phyloP scores from a whole-genome alignment of 2,113 vertebrate genomes.

The Hemiprocne comata region DNA sequence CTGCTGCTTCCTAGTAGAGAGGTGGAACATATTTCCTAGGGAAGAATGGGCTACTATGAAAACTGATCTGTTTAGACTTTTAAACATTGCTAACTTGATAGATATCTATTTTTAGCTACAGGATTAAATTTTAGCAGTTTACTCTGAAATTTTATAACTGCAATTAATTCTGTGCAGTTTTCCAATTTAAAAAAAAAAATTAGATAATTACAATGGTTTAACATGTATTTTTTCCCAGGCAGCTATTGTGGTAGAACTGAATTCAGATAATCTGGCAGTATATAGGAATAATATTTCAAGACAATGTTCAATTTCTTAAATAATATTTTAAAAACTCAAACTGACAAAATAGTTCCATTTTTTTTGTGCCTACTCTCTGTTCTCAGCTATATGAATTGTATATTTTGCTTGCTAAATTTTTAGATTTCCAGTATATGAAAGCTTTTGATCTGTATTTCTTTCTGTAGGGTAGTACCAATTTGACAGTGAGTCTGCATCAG shows the following conservation, averaged over 20 bases:
- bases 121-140: neutral
- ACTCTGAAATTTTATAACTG: neutral
- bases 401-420: conserved; percentile 1
- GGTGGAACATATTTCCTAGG: neutral
- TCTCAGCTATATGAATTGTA: neutral
- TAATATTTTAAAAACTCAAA: neutral
- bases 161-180: neutral
- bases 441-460: neutral
- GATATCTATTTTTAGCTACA: neutral
- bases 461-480: neutral
- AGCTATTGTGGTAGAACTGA: neutral
- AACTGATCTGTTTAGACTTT: neutral
- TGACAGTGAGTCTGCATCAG: neutral
- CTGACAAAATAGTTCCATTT: neutral
- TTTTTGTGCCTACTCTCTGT: neutral
- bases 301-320: neutral
- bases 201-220: neutral
- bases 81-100: neutral
- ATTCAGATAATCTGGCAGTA: neutral
- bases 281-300: neutral
- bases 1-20: neutral
- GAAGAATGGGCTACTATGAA: neutral
- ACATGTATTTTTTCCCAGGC: neutral
- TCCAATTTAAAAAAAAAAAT: neutral
- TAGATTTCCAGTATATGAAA: neutral